A percentile compares a stretch with the other conserved stretches of the same genome.
Evolutionary conservation across 2,888 invertebrate species (phyloP).

Genomic region (Harpalus rufipes): DNA sequence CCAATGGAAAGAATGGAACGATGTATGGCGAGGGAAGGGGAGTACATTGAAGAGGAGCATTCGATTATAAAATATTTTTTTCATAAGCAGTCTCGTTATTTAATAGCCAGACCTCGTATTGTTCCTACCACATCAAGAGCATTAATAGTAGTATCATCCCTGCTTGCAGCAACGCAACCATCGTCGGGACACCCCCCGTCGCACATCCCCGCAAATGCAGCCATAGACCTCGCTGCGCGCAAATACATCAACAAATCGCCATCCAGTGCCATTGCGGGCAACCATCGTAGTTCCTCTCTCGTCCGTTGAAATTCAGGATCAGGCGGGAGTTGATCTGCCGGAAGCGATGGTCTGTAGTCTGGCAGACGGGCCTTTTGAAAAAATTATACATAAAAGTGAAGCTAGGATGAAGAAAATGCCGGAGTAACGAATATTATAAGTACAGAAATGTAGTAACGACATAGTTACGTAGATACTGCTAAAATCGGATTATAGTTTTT

Average conservation of each 20-base stretch:
- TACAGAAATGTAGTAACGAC: too few relatives aligned
- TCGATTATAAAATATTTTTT: too few relatives aligned
- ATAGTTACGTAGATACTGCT: too few relatives aligned
- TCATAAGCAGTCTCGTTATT: too few relatives aligned
- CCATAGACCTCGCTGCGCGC: constrained; percentile 97
- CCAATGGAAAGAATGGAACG: too few relatives aligned
- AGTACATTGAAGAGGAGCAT: too few relatives aligned
- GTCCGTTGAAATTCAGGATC: constrained; percentile 80
- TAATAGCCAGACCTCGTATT: background rate
- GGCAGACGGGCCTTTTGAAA: constrained; percentile 75
- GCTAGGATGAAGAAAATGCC: too few relatives aligned
- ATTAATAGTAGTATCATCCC: constrained; percentile 98
- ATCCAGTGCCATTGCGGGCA: constrained; percentile 95
- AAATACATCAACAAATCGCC: constrained; percentile 98
- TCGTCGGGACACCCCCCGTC: constrained; percentile 98
- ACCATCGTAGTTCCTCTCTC: constrained; percentile 95
- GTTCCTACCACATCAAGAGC: constrained; percentile 91
- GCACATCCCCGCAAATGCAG: constrained; percentile 98
- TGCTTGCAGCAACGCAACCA: constrained; percentile 96
- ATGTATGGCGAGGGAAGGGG: too few relatives aligned
- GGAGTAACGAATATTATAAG: too few relatives aligned
- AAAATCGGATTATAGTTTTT: too few relatives aligned
- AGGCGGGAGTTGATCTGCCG: constrained; percentile 78
- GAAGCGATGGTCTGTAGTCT: constrained; percentile 78
- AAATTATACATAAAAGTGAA: too few relatives aligned